A percentile compares a stretch with the other conserved stretches of the same genome.
These are phyloP conservation scores for Sylvietta virens DNA, from an alignment of 2,113 vertebrate species.

Conservation along the genomic window DNA sequence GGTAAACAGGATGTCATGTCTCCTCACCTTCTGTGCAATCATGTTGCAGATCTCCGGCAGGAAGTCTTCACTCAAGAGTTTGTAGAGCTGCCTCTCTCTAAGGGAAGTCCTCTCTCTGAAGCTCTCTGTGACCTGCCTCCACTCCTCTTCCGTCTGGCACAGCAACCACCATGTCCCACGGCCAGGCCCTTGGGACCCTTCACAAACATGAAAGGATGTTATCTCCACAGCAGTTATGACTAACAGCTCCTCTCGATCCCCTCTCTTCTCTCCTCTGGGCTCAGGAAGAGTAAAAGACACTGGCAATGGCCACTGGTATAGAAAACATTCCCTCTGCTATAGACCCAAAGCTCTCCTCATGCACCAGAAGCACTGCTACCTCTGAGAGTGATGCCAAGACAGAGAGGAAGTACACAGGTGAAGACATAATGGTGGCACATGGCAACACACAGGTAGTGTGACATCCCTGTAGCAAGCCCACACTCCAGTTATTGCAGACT, in stretches of 20 bases:
- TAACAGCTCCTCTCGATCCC: background rate
- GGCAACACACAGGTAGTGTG: background rate
- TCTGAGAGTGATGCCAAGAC: background rate
- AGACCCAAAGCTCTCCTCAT: background rate
- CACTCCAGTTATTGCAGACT: background rate
- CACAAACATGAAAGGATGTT: conserved; percentile 24
- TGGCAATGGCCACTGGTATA: background rate
- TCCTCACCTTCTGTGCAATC: conserved; percentile 93
- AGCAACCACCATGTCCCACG: conserved; percentile 91
- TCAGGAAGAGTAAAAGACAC: background rate
- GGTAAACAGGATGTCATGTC: conserved; percentile 54
- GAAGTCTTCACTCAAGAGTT: conserved; percentile 95
- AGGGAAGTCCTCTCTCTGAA: conserved; percentile 89
- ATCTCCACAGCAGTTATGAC: background rate
- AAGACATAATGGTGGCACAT: background rate
- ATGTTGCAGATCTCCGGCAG: conserved; percentile 96
- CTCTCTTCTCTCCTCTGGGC: background rate
- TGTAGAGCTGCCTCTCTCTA: conserved; percentile 92
- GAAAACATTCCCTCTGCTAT: background rate
- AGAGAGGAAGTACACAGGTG: background rate
- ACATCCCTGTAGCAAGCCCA: background rate
- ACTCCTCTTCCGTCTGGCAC: conserved; percentile 93
- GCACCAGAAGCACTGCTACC: background rate
- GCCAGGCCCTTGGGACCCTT: conserved; percentile 74
- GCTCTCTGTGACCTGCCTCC: conserved; percentile 89